Base-by-base conservation (phyloP, 2,113 vertebrate species). In the Dipodomys stephensi region DNA sequence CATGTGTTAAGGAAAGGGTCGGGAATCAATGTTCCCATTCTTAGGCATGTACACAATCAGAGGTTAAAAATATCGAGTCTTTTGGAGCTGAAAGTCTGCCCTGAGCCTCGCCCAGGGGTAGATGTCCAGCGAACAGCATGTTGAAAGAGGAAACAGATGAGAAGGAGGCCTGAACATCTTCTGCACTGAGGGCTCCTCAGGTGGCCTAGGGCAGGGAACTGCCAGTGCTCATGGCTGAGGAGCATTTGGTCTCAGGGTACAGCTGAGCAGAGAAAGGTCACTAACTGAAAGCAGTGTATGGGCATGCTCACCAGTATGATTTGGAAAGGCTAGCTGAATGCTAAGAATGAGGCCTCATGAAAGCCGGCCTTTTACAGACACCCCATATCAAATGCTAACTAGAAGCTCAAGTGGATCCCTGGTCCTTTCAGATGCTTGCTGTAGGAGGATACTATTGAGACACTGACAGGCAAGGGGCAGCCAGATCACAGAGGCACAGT, bases 1-100 rank as follows among this genome's bases (percentile, higher is more conserved):
- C 0, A 0, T 10, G 6, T 30, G 57, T 62, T 39, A 1, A 13
- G 25, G 5, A 28, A 35, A 9, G 9, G 7, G 27, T 6, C 2
- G n/a, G 12, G 69, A 79, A 32, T 28, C 27, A n/a, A 22, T 3
- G 28, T 71, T 11, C 25, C 35, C 20, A 6, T 44, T 71, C 30
- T 68, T 20, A n/a, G 25, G 27, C 23, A 71, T 80, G 22, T 71
- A 39, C 16, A 57, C 25, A 32, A 28, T 30, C 46, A 78, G 76
- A 83, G 46, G 64, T 68, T 69, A 67, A 89, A 73, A 32, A 79
- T 44, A 81, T 0, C 19, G 0, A 11, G 49, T 69, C 49, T 81
- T 78, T 39, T 32, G 30, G 16, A 74, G 69, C 62, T 90, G 68
- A 67, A 53, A 44, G 78, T 53, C 25, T 90, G 69, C 28, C 35